phyloP scores from a whole-genome alignment of 2,113 vertebrate species.

The Vulpes lagopus region DNA sequence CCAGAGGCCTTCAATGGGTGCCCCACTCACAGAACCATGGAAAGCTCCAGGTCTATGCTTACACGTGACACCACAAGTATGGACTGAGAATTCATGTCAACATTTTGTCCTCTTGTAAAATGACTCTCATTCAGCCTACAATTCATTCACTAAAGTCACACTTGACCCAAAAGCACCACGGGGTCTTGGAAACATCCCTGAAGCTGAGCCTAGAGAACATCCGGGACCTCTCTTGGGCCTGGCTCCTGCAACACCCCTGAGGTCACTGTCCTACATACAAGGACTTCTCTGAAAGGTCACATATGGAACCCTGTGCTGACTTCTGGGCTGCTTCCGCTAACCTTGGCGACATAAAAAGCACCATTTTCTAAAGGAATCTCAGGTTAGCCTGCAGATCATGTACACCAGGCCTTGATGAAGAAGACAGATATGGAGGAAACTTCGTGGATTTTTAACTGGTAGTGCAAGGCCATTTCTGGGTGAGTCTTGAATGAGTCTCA shows the following conservation, averaged over 20 bases:
- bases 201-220: not conserved
- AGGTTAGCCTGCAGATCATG: too few species aligned
- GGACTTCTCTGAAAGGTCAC: not conserved
- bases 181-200: not conserved
- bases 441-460: not conserved
- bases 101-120: not conserved
- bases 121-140: too few species aligned
- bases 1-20: too few species aligned
- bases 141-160: not conserved
- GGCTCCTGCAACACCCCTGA: not conserved
- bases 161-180: not conserved
- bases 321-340: not conserved
- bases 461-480: not conserved
- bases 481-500: not conserved
- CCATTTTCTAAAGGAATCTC: not conserved
- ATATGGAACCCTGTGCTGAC: not conserved
- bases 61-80: too few species aligned
- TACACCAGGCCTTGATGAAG: not conserved
- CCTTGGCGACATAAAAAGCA: too few species aligned
- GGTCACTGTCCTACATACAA: not conserved
- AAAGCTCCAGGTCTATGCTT: not conserved
- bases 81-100: not conserved
- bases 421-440: not conserved
- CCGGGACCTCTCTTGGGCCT: rapidly evolving
- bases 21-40: not conserved